These are phyloP conservation scores for Mimachlamys varia DNA, from an alignment of 2,888 invertebrate genomes.

Conservation along the genomic window DNA sequence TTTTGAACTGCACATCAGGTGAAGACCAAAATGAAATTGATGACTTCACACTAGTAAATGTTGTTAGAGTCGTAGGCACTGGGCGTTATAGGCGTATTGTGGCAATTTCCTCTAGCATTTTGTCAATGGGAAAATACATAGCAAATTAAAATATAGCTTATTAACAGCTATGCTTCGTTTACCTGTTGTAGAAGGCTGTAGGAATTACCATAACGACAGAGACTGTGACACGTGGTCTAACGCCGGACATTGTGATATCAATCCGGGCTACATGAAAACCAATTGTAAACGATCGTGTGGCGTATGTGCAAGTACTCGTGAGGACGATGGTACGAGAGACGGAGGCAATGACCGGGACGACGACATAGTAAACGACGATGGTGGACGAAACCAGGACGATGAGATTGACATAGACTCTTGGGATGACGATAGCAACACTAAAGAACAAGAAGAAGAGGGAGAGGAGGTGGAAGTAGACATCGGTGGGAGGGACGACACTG, in stretches of 20 bases:
- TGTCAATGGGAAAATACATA: no score
- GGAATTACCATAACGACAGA: constrained; percentile 58
- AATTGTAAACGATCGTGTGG: constrained; percentile 58
- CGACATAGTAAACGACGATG: neutral
- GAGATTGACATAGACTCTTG: neutral
- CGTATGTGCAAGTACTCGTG: constrained; percentile 42
- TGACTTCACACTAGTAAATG: no score
- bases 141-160: no score
- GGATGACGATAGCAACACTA: neutral
- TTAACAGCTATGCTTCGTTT: neutral
- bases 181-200: constrained; percentile 53
- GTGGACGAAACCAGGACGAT: neutral
- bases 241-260: constrained; percentile 67
- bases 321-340: neutral
- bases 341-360: neutral
- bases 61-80: no score
- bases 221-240: constrained; percentile 67
- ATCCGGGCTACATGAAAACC: constrained; percentile 61
- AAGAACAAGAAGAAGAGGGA: neutral
- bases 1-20: no score
- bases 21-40: no score
- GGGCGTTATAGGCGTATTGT: no score
- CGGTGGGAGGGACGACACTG: neutral
- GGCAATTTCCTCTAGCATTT: no score
- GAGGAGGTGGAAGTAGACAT: neutral